Conservation (phyloP, 2,888 invertebrate species). For the Sinelater perroti region DNA sequence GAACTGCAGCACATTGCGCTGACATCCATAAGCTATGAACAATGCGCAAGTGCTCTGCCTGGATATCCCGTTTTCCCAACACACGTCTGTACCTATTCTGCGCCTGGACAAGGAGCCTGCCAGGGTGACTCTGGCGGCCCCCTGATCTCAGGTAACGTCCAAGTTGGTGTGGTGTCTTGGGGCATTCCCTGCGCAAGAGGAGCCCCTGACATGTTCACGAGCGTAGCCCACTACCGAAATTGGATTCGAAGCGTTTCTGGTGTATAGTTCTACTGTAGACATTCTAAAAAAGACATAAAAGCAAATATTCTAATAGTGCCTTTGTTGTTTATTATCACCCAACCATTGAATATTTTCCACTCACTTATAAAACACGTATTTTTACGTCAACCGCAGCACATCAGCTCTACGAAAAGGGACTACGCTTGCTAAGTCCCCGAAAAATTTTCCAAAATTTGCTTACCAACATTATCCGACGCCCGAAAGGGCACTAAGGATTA, state of each 20-base stretch:
- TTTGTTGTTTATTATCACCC: too few species aligned
- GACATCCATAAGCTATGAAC: slow-evolving; percentile 61
- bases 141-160: slow-evolving; percentile 56
- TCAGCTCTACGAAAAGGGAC: too few species aligned
- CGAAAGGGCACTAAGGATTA: too few species aligned
- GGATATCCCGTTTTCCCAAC: slow-evolving; percentile 58
- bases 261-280: slow-evolving; percentile 12
- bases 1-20: slow-evolving; percentile 66
- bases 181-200: slow-evolving; percentile 65
- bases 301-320: too few species aligned
- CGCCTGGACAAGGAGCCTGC: slow-evolving; percentile 67
- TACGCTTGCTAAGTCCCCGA: too few species aligned
- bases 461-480: too few species aligned
- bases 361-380: too few species aligned
- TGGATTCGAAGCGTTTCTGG: slow-evolving; percentile 56
- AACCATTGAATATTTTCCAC: too few species aligned
- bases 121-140: slow-evolving; percentile 68
- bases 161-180: slow-evolving; percentile 66
- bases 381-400: too few species aligned
- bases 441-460: too few species aligned
- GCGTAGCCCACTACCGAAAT: slow-evolving; percentile 60
- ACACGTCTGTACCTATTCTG: slow-evolving; percentile 69
- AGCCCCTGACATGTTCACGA: slow-evolving; percentile 65
- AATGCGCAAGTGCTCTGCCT: slow-evolving; percentile 55
- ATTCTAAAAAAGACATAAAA: too few species aligned